Percentiles rank a stretch among this genome's conserved stretches.
These are phyloP conservation scores for Taenioides sp. DNA, from an alignment of 2,797 vertebrate species.

Conservation along the genomic window DNA sequence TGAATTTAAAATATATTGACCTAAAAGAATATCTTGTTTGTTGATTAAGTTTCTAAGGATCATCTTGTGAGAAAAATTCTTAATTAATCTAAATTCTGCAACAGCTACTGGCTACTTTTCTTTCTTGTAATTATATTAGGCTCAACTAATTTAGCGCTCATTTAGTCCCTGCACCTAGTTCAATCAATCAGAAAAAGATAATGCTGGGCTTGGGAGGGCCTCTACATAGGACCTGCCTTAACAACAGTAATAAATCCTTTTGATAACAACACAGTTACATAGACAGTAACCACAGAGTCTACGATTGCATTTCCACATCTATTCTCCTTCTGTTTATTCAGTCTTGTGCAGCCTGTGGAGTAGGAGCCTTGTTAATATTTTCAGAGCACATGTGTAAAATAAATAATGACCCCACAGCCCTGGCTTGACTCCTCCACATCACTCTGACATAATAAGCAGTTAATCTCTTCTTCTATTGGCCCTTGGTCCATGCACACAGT, in stretches of 20 bases:
- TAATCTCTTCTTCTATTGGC: slow-evolving; percentile 61
- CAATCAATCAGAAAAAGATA: neutral
- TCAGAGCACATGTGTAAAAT: slow-evolving; percentile 52
- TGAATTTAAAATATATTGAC: too few species aligned
- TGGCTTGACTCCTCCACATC: slow-evolving; percentile 51
- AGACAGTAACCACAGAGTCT: slow-evolving; percentile 27
- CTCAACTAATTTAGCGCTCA: neutral
- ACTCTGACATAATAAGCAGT: slow-evolving; percentile 71
- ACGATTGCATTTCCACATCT: slow-evolving; percentile 31
- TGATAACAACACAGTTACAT: slow-evolving; percentile 44
- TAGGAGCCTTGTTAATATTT: slow-evolving; percentile 59
- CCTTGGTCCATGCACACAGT: slow-evolving; percentile 53
- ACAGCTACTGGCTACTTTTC: neutral
- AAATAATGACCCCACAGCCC: slow-evolving; percentile 61
- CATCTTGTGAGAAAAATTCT: neutral
- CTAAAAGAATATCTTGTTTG: too few species aligned
- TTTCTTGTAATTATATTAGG: neutral
- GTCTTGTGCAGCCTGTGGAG: slow-evolving; percentile 26
- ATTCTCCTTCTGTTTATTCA: slow-evolving; percentile 28
- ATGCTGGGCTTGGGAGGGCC: neutral
- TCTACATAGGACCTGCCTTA: neutral
- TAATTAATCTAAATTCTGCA: neutral
- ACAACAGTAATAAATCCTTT: slow-evolving; percentile 36
- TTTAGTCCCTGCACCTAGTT: neutral
- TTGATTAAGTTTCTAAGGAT: too few species aligned